Conservation (phyloP, 2,113 vertebrate genomes). For the Xiphias gladius region DNA sequence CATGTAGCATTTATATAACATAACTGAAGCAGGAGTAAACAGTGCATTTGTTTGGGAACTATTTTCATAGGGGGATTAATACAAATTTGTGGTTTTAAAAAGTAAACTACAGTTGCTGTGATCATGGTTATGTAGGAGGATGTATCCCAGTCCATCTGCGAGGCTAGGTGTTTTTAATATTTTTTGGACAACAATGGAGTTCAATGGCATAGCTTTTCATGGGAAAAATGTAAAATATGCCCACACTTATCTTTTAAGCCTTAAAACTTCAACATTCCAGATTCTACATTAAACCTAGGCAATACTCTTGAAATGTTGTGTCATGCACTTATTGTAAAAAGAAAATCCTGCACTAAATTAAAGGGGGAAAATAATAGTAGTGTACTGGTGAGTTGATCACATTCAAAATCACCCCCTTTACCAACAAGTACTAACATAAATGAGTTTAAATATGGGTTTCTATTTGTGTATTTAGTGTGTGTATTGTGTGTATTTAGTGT, state of each 20-base stretch:
- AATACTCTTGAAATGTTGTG: neutral
- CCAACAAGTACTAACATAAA: neutral
- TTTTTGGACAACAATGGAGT: too few relatives aligned
- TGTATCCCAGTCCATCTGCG: neutral
- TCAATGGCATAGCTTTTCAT: too few relatives aligned
- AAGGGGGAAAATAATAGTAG: neutral
- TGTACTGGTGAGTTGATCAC: neutral
- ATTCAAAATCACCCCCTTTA: conserved; percentile 16
- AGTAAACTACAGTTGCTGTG: too few relatives aligned
- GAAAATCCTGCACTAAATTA: neutral
- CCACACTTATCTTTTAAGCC: neutral
- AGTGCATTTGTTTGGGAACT: neutral
- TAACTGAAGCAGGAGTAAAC: neutral
- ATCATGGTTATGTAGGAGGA: neutral
- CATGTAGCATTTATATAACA: too few relatives aligned
- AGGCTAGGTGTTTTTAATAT: neutral
- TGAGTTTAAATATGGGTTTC: neutral
- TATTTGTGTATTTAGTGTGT: conserved; percentile 3
- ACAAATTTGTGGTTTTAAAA: too few relatives aligned
- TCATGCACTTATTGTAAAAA: neutral
- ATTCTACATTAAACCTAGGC: neutral
- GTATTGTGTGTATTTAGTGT: conserved; percentile 2
- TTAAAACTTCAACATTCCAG: neutral
- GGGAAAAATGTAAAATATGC: neutral
- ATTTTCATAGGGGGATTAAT: too few relatives aligned